Evolutionary conservation across 2,888 invertebrate genomes (phyloP), one percentile per base, ranked within the genome.

Genomic region (Pammene aurita): DNA sequence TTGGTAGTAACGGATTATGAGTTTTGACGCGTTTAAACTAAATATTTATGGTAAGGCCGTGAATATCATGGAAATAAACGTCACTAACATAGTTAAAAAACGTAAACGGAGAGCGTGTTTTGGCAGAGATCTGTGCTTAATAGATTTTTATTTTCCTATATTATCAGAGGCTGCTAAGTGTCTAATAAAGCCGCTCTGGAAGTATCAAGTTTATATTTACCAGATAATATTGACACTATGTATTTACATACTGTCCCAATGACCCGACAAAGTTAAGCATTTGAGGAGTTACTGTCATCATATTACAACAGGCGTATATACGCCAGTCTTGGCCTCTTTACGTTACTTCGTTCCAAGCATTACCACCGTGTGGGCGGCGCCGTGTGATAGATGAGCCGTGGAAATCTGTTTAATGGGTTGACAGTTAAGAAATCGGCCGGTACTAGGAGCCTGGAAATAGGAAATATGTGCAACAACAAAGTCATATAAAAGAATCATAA

Each of bases 391-490:
- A 62, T 62, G 61, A 50, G 60, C 46, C 35, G 11, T 7, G 60
- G 61, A 50, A 50, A 16, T 46, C 38, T 62, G 61, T n/a, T 38
- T 62, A 62, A 62, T 62, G 41, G 61, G 50, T 41, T 62, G 50
- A 62, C 50, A 62, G 14, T 38, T 38, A n/a, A 62, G 50, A 62
- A 62, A 61, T 13, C 13, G 46, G 14, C 42, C 13, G 42, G 42
- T 11, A 42, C 9, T 6, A 6, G 38, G 9, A 9, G 38, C 7
- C 38, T 38, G 6, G 38, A 6, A 6, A 35, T 35, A 38, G 26
- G 26, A 1, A 26, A 26, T 2, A 26, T 26, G 26, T 26, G 26
- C 26, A 26, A 26, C 2, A 26, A 26, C 26, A 26, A 26, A 26
- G 26, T 26, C 26, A 26, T 26, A 26, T 26, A 26, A 26, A 26